Evolutionary conservation across 2,888 invertebrate genomes (phyloP).

Genomic region (Phymatocera aterrima): DNA sequence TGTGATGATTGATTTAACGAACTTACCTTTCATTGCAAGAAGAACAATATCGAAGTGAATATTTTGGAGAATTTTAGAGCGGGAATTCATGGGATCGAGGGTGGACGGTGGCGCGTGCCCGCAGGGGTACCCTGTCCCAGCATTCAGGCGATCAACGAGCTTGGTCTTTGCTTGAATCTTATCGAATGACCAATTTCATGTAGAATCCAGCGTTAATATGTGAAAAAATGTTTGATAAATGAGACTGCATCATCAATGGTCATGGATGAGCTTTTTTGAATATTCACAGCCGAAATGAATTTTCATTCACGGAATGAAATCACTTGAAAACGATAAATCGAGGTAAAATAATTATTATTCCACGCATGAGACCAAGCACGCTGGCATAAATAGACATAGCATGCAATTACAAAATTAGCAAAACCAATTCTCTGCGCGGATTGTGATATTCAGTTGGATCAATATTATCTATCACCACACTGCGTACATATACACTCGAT

Average conservation of each 20-base stretch:
- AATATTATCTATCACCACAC: neutral
- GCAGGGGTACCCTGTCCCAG: slow-evolving; percentile 98
- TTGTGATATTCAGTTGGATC: neutral
- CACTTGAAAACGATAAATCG: neutral
- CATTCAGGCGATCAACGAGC: slow-evolving; percentile 88
- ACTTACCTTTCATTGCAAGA: slow-evolving; percentile 51
- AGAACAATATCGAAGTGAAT: slow-evolving; percentile 48
- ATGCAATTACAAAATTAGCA: slow-evolving; percentile 34
- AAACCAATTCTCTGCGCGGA: slow-evolving; percentile 24
- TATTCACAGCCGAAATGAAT: neutral
- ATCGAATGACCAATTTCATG: slow-evolving; percentile 34
- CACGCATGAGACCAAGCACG: slow-evolving; percentile 46
- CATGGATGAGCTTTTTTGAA: too few species aligned
- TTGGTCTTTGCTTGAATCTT: slow-evolving; percentile 59
- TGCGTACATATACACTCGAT: neutral
- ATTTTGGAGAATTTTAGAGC: slow-evolving; percentile 44
- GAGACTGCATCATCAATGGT: neutral
- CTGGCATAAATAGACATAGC: slow-evolving; percentile 44
- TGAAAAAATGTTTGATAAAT: neutral
- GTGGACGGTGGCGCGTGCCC: slow-evolving; percentile 72
- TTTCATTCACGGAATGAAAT: neutral
- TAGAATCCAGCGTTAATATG: neutral
- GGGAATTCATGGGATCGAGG: slow-evolving; percentile 49
- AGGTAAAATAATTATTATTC: neutral
- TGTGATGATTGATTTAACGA: slow-evolving; percentile 23